Percentiles rank a stretch among this genome's conserved stretches.
Evolutionary conservation across 2,888 invertebrate species (phyloP).

Genomic region (Torymus aiolomorphi): DNA sequence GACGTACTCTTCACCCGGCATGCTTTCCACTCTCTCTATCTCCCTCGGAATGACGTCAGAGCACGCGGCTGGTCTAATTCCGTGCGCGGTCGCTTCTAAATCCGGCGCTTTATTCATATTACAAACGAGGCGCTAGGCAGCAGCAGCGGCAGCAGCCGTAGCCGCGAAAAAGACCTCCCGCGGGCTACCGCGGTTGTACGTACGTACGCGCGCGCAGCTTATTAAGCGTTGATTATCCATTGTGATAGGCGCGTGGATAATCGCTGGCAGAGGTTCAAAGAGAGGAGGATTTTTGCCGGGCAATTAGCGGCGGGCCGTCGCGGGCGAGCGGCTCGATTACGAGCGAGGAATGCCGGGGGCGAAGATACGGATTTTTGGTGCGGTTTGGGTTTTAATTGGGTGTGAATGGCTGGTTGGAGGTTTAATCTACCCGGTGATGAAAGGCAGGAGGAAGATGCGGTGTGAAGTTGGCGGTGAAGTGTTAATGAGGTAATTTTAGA

Average conservation of each 20-base stretch:
- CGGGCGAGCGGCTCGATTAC: no score
- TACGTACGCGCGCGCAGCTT: not conserved
- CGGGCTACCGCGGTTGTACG: not conserved
- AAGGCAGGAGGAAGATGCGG: no score
- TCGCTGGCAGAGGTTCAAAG: slow-evolving; percentile 34
- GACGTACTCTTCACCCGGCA: not conserved
- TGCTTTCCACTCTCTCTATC: no score
- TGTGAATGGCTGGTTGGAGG: no score
- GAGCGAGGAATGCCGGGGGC: no score
- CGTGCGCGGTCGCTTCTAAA: slow-evolving; percentile 68
- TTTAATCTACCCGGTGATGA: no score
- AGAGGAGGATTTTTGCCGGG: not conserved
- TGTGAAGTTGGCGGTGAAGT: no score
- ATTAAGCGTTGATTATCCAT: no score
- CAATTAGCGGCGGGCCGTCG: not conserved
- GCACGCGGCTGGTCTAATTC: slow-evolving; percentile 68
- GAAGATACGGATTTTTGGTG: no score
- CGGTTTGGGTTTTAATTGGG: no score
- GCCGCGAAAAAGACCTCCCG: slow-evolving; percentile 23
- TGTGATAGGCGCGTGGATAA: not conserved
- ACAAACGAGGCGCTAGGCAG: slow-evolving; percentile 65
- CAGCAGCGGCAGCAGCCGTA: not conserved
- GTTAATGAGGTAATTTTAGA: no score
- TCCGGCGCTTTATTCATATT: slow-evolving; percentile 74
- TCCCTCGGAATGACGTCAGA: slow-evolving; percentile 64